Evolutionary conservation across 2,797 vertebrate genomes (phyloP), one percentile per base, ranked within the genome.

Genomic region (Lacerta bilineata): DNA sequence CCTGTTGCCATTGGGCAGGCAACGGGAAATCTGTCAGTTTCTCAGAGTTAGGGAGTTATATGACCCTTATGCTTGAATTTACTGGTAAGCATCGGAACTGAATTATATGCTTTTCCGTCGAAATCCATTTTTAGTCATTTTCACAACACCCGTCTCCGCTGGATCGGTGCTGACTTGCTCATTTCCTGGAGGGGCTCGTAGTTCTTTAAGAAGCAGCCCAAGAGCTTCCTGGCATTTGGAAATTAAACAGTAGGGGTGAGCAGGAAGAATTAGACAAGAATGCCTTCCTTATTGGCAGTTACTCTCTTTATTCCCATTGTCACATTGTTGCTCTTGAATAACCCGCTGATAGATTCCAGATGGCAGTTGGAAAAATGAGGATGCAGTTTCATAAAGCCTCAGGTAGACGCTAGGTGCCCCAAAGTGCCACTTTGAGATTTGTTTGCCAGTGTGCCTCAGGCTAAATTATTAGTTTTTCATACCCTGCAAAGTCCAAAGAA

Each of bases 1-100:
- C 23, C 80, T 75, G 61, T 92, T 91, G 89, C 90, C 80, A 90
- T 90, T 90, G 83, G 36, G 84, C 90, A 46, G 55, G 87, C 83
- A 69, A 64, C 5, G 46, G 74, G 86, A 84, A 77, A 87, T 92
- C 91, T 92, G 84, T 61, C 94, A 55, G 84, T 90, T 87, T 80
- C 80, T 59, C 39, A 66, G 50, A 29, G 11, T 15, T 41, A 27
- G 89, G 91, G 82, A 88, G 3, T 69, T 75, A 81, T 94, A 77
- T 50, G 91, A 71, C 86, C 81, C 80, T 85, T 91, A 81, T 75
- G 27, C 92, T n/a, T 86, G 91, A 88, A 88, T 15, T 6, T 69
- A 27, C 72, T 69, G 5, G 83, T 72, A 92, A 86, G 77, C 61
- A 82, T 59, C 77, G n/a, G 77, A 41, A 59, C 71, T 1, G 92